A percentile compares a stretch with the other conserved stretches of the same genome.
Conservation (phyloP, 64 coral and sea anemone genomes). For the Acropora yongei region DNA sequence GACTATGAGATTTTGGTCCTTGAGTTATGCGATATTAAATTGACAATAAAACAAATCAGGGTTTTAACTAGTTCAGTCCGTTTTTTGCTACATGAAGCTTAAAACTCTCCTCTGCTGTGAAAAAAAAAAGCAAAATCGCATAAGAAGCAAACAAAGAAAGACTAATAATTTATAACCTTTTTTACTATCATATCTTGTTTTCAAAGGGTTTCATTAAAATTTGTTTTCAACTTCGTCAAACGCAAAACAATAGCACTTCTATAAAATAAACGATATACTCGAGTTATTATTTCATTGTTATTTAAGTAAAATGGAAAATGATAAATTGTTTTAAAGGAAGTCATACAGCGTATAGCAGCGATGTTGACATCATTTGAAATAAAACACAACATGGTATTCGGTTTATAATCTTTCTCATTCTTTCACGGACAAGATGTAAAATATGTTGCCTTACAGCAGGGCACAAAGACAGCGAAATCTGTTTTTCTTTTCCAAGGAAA, state of each 20-base stretch:
- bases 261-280: neutral
- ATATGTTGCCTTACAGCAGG: too few species aligned
- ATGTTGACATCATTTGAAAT: too few species aligned
- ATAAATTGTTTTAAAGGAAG: neutral
- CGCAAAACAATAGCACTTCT: neutral
- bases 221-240: neutral
- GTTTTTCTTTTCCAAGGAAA: too few species aligned
- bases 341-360: too few species aligned
- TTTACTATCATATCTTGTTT: neutral
- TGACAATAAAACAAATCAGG: neutral
- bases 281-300: neutral
- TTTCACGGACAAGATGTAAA: too few species aligned
- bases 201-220: neutral
- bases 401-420: too few species aligned
- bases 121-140: neutral
- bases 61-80: too few species aligned
- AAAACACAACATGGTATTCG: too few species aligned
- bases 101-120: too few species aligned
- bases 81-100: too few species aligned
- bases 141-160: neutral
- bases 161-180: slow-evolving; percentile 13
- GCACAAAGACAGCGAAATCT: too few species aligned
- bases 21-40: neutral
- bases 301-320: neutral
- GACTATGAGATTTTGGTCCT: neutral